Percentiles rank a stretch among this genome's conserved stretches.
phyloP scores from a whole-genome alignment of 92 coral and sea anemone species.

The Palythoa grandis region DNA sequence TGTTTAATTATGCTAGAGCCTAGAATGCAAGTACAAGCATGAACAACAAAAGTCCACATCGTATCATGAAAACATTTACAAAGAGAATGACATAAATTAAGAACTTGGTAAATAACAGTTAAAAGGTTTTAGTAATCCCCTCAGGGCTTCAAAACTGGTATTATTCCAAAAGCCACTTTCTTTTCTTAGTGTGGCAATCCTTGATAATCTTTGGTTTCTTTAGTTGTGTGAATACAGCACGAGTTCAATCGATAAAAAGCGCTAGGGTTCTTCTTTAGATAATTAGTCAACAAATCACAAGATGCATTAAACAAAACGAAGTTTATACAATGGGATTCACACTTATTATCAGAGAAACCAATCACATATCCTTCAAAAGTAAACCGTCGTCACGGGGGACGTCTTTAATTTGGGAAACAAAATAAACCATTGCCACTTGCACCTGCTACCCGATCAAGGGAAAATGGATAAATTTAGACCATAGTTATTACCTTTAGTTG shows the following conservation, averaged over 20 bases:
- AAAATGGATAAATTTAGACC: constrained; percentile 38
- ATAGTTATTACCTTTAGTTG: constrained; percentile 2
- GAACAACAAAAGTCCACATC: no score
- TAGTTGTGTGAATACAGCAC: neutral
- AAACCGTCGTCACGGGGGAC: constrained; percentile 23
- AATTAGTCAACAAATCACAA: constrained; percentile 15
- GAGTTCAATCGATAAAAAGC: neutral
- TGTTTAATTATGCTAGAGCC: no score
- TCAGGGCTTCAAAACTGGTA: neutral
- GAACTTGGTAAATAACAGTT: constrained; percentile 1
- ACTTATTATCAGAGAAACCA: constrained; percentile 10
- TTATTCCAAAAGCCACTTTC: neutral
- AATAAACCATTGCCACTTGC: constrained; percentile 22
- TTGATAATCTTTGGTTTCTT: neutral
- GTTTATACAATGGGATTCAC: constrained; percentile 17
- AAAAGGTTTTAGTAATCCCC: neutral
- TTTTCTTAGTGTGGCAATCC: neutral
- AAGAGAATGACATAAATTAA: neutral
- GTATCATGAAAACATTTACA: neutral
- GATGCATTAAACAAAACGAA: constrained; percentile 18
- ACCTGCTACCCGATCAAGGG: constrained; percentile 43
- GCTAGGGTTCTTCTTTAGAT: neutral
- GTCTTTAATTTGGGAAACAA: constrained; percentile 38
- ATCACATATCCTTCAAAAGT: neutral
- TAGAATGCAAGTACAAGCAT: no score